Percentiles rank a stretch among this genome's conserved stretches.
Conservation (phyloP, 2,888 invertebrate species). For the Calameuta pallipes region DNA sequence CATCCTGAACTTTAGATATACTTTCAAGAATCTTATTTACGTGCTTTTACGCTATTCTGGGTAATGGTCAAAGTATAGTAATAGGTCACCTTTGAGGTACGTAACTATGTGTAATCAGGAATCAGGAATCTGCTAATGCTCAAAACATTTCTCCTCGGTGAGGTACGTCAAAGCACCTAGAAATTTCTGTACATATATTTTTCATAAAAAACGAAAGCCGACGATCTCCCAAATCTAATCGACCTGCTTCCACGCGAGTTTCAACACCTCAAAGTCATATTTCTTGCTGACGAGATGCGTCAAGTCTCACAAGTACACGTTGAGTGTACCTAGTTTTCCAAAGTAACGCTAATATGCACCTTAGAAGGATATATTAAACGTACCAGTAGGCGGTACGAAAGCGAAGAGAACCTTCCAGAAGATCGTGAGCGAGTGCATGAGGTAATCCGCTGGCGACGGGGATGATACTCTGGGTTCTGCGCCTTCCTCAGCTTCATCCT, state of each 20-base stretch:
- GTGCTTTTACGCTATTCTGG: background rate
- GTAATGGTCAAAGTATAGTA: background rate
- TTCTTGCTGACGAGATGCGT: background rate
- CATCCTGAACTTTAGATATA: background rate
- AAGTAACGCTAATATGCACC: background rate
- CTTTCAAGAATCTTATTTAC: background rate
- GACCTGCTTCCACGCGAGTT: background rate
- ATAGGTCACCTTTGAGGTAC: background rate
- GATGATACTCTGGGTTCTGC: slow-evolving; percentile 69
- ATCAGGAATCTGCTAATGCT: background rate
- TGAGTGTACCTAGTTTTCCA: background rate
- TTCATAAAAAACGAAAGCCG: background rate
- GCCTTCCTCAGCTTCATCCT: slow-evolving; percentile 67
- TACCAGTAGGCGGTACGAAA: slow-evolving; percentile 97
- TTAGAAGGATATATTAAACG: slow-evolving; percentile 36
- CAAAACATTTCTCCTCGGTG: background rate
- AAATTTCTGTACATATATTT: background rate
- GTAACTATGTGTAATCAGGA: background rate
- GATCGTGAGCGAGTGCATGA: slow-evolving; percentile 94
- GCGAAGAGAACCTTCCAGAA: slow-evolving; percentile 99
- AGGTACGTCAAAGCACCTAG: background rate
- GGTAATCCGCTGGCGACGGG: slow-evolving; percentile 91
- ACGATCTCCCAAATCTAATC: no score
- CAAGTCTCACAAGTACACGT: background rate
- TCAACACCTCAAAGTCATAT: background rate